Conservation (phyloP, 2,888 invertebrate genomes). For the Onthophagus sagittarius region DNA sequence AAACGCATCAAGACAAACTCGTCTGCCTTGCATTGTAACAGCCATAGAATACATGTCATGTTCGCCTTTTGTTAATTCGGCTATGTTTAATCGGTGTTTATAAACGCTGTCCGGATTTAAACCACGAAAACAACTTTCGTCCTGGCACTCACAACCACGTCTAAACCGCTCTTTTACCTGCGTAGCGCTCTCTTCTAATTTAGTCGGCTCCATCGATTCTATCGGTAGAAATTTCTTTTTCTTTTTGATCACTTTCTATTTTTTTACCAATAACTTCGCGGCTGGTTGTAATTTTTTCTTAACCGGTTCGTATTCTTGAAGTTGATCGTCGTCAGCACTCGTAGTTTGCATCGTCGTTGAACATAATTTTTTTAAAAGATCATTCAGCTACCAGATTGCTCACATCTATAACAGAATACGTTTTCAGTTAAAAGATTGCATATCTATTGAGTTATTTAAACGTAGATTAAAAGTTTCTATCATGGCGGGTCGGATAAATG, state of each 20-base stretch:
- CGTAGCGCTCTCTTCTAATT: slow-evolving; percentile 65
- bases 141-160: slow-evolving; percentile 73
- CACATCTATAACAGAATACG: too few species aligned
- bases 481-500: too few species aligned
- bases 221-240: slow-evolving; percentile 48
- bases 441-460: too few species aligned
- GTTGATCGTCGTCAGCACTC: slow-evolving; percentile 11
- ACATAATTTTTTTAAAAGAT: too few species aligned
- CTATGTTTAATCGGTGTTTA: slow-evolving; percentile 71
- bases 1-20: slow-evolving; percentile 75
- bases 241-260: slow-evolving; percentile 50
- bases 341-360: slow-evolving; percentile 29
- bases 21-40: slow-evolving; percentile 76
- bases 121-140: slow-evolving; percentile 70
- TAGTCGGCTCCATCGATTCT: slow-evolving; percentile 56
- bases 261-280: slow-evolving; percentile 49
- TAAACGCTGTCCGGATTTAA: slow-evolving; percentile 72
- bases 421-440: too few species aligned
- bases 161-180: slow-evolving; percentile 67
- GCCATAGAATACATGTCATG: slow-evolving; percentile 85
- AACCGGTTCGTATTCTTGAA: slow-evolving; percentile 32
- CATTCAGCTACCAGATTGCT: too few species aligned
- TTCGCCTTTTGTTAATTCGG: slow-evolving; percentile 75
- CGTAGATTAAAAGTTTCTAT: too few species aligned
- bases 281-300: slow-evolving; percentile 43